A percentile compares a stretch with the other conserved stretches of the same genome.
phyloP scores from a whole-genome alignment of 2,797 vertebrate species.

The Euthynnus affinis region DNA sequence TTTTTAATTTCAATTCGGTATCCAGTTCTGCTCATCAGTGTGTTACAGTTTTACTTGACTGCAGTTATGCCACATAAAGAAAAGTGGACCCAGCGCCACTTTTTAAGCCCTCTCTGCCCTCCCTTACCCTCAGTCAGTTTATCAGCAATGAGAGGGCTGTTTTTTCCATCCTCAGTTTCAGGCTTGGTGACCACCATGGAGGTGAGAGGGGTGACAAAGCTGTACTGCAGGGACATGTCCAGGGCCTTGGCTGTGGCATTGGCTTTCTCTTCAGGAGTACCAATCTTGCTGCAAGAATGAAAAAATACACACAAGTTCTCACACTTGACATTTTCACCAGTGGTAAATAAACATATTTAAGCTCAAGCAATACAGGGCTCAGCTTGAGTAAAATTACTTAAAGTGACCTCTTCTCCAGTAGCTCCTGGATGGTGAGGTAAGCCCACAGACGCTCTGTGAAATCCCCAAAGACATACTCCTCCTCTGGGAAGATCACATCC shows the following conservation, averaged over 20 bases:
- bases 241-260: slow-evolving; percentile 89
- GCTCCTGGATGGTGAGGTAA: slow-evolving; percentile 92
- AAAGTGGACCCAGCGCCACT: neutral
- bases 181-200: slow-evolving; percentile 98
- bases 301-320: neutral
- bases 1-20: neutral
- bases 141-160: slow-evolving; percentile 86
- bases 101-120: neutral
- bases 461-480: slow-evolving; percentile 91
- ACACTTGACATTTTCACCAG: neutral
- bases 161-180: slow-evolving; percentile 72
- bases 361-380: neutral
- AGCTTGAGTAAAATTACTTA: neutral
- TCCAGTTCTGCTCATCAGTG: neutral
- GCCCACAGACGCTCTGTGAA: slow-evolving; percentile 96
- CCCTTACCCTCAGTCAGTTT: slow-evolving; percentile 91
- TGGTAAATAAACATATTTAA: neutral
- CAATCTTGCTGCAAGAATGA: slow-evolving; percentile 82
- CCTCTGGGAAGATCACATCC: slow-evolving; percentile 82
- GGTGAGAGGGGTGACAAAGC: slow-evolving; percentile 95
- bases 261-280: slow-evolving; percentile 82
- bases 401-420: slow-evolving; percentile 86
- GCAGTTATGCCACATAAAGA: neutral
- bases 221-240: slow-evolving; percentile 92
- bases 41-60: neutral